Evolutionary conservation across 2,113 vertebrate genomes (phyloP).

Genomic region (Hypomesus transpacificus): DNA sequence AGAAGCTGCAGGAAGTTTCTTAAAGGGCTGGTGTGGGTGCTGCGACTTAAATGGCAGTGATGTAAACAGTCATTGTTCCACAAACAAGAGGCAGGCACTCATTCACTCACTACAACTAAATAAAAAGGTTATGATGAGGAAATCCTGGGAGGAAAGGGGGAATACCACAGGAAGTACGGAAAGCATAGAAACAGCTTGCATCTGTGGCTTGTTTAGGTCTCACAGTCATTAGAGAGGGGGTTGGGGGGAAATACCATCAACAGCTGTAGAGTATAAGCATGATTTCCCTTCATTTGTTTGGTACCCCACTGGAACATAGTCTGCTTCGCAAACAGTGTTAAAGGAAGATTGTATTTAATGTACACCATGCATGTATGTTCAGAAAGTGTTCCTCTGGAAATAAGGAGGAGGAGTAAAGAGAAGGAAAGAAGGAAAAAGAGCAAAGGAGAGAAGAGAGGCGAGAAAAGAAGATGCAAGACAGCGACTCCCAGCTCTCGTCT

Average conservation of each 20-base stretch:
- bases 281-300: constrained; percentile 71
- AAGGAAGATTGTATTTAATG: constrained; percentile 32
- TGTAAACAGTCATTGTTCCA: constrained; percentile 23
- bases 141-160: constrained; percentile 65
- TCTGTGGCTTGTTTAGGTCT: constrained; percentile 64
- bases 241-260: constrained; percentile 49
- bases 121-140: constrained; percentile 65
- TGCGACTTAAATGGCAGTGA: constrained; percentile 58
- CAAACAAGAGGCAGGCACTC: constrained; percentile 46
- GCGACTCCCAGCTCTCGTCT: constrained; percentile 37
- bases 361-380: too few species aligned
- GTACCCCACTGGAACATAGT: constrained; percentile 67
- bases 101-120: constrained; percentile 63
- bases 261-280: constrained; percentile 69
- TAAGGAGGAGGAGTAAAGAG: neutral
- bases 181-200: constrained; percentile 64
- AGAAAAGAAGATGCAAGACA: constrained; percentile 41
- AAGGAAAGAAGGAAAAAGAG: constrained; percentile 16
- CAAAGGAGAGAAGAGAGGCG: constrained; percentile 27
- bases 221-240: constrained; percentile 60
- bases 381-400: neutral
- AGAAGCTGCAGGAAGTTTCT: constrained; percentile 11
- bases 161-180: constrained; percentile 51
- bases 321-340: constrained; percentile 63
- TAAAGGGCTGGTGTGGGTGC: constrained; percentile 41